Evolutionary conservation across 2,888 invertebrate genomes (phyloP).

Genomic region (Microctonus brassicae): DNA sequence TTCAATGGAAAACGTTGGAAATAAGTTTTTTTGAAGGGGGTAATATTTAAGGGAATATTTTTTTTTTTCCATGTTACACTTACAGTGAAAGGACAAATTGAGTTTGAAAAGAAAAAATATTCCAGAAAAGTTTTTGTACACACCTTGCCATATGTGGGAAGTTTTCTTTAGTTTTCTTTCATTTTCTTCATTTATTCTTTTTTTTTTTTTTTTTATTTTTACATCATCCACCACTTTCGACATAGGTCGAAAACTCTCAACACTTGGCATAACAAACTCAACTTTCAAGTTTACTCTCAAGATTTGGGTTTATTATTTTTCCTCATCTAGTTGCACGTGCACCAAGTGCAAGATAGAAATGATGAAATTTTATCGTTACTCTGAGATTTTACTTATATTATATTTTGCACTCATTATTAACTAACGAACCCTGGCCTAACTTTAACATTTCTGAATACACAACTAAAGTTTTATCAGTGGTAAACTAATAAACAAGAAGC

Average conservation of each 20-base stretch:
- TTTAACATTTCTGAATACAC: neutral
- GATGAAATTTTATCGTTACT: slow-evolving; percentile 3
- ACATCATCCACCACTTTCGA: neutral
- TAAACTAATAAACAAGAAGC: neutral
- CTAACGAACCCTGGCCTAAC: neutral
- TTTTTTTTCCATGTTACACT: neutral
- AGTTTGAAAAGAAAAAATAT: neutral
- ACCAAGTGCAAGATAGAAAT: neutral
- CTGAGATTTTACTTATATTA: neutral
- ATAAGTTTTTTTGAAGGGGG: neutral
- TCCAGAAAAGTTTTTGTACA: neutral
- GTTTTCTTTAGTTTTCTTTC: neutral
- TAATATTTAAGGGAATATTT: neutral
- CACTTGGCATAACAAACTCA: neutral
- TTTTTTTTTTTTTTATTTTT: neutral
- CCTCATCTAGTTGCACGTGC: neutral
- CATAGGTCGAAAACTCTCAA: slow-evolving; percentile 4
- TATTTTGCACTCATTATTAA: slow-evolving; percentile 1
- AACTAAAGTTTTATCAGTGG: neutral
- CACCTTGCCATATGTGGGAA: neutral
- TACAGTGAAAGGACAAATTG: slow-evolving; percentile 10
- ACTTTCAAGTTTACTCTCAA: neutral
- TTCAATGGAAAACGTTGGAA: neutral
- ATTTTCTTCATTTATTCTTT: neutral
- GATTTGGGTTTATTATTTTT: neutral